Evolutionary conservation across 2,888 invertebrate genomes (phyloP), one percentile per base, ranked within the genome.

Genomic region (Pammene aurita): DNA sequence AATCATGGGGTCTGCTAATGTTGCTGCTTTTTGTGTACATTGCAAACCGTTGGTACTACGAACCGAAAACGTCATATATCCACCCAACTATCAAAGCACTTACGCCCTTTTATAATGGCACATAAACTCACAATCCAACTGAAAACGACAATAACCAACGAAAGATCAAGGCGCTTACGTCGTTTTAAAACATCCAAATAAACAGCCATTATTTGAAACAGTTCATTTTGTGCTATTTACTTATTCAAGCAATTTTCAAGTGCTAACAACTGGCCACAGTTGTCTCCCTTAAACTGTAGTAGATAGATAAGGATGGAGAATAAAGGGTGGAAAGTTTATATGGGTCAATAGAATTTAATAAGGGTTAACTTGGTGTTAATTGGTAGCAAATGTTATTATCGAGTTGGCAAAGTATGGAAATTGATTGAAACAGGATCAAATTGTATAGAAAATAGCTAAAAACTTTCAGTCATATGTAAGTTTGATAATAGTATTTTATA

Each of bases 1-100:
- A 67, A 61, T 67, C 67, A 67, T 56, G 55, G 52, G 26, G 26
- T 38, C 41, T 16, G 48, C 67, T 67, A 62, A 67, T 56, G 67
- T 67, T 62, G 38, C 67, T 46, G 48, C 46, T 67, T 62, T 62
- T 67, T 62, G 67, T 67, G 55, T 56, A 62, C 67, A 60, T 41
- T 44, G 58, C 66, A 56, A 55, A 55, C 61, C 35, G 34, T 34
- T 9, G 38, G 0, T 9, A 10, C 16, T 10, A 26, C 18, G 18
- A 26, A 50, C 50, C 50, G 10, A 26, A 26, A 26, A 50, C 50
- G 11, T 0, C 50, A 18, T 50, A 26, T 6, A 13, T 50, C 5
- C 50, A 50, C 26, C 18, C 11, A 13, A 50, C 5, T 50, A 26
- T 26, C 50, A 26, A 7, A 50, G 10, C 50, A 50, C 50, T 50